Evolutionary conservation across 2,113 vertebrate genomes (phyloP).

Genomic region (Ciconia boyciana): DNA sequence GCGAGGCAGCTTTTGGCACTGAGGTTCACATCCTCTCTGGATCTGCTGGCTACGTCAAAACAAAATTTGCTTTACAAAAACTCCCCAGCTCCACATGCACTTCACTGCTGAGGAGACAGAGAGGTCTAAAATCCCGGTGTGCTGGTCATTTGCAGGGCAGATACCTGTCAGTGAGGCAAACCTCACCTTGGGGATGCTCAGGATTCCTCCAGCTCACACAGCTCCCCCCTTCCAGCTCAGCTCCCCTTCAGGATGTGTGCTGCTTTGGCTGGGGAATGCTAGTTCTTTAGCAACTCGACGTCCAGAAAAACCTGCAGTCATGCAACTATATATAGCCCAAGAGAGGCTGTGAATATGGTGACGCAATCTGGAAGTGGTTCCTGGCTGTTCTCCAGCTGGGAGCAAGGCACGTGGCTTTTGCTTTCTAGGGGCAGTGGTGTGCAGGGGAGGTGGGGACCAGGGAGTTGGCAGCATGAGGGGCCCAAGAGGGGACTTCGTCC

Average conservation of each 20-base stretch:
- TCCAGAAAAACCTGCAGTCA: constrained; percentile 57
- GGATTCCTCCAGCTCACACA: neutral
- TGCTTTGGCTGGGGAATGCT: neutral
- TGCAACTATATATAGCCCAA: constrained; percentile 34
- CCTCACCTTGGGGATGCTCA: neutral
- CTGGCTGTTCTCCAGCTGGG: constrained; percentile 34
- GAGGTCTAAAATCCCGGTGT: fast-evolving
- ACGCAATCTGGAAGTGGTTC: constrained; percentile 32
- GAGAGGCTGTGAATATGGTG: constrained; percentile 20
- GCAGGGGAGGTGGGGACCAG: neutral
- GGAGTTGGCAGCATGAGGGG: neutral
- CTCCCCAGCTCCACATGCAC: neutral
- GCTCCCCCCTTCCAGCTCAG: neutral
- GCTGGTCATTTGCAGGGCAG: neutral
- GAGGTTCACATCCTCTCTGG: neutral
- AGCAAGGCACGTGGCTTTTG: neutral
- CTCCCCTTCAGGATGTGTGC: fast-evolving
- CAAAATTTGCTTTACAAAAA: neutral
- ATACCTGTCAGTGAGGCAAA: neutral
- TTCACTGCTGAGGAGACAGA: neutral
- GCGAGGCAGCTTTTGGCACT: neutral
- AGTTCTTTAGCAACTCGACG: neutral
- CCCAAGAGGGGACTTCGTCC: neutral
- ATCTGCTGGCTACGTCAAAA: neutral
- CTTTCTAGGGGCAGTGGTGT: neutral